Evolutionary conservation across 2,113 vertebrate genomes (phyloP), one percentile per base, ranked within the genome.

Genomic region (Uria lomvia): DNA sequence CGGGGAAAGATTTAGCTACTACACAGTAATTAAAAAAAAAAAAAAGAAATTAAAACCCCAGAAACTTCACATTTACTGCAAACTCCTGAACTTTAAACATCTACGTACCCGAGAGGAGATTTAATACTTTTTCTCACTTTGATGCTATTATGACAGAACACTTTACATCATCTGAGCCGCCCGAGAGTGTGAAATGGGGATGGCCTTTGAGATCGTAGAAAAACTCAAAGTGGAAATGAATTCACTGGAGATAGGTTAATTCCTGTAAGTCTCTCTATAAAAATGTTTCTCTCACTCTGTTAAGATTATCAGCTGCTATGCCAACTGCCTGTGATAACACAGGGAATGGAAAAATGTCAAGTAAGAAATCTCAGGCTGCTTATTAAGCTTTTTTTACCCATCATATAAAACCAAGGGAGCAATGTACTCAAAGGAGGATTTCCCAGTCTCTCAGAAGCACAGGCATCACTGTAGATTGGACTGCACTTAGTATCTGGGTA

Each of bases 101-200:
- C 29, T 34, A 5, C 0, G 1, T 42, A 50, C 27, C n/a, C 0
- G 0, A 55, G 58, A 79, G 21, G 63, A 86, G 16, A 66, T 73
- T 18, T 63, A 87, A 55, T 42, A 24, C n/a, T 66, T 84, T 68
- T 89, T 63, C 67, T 66, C 20, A 60, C 59, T 74, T 71, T n/a
- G 67, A 49, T 92, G 62, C 67, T 80, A 6, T 91, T 70, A 58
- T 19, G 12, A 27, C 56, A 82, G 56, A 91, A 53, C 52, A 22
- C 62, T 53, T 91, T 36, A 56, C 32, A 55, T 60, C 23, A 45
- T 47, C 81, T 80, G 43, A 95, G 36, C 63, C 4, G 1, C 45
- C 21, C 23, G 22, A 40, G 63, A 60, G 20, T 8, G 23, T 58
- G 50, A 80, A 79, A 84, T 34, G 68, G 66, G 50, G 26, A 56